Conservation (phyloP, 2,113 vertebrate species). For the Malurus alboscapulatus region DNA sequence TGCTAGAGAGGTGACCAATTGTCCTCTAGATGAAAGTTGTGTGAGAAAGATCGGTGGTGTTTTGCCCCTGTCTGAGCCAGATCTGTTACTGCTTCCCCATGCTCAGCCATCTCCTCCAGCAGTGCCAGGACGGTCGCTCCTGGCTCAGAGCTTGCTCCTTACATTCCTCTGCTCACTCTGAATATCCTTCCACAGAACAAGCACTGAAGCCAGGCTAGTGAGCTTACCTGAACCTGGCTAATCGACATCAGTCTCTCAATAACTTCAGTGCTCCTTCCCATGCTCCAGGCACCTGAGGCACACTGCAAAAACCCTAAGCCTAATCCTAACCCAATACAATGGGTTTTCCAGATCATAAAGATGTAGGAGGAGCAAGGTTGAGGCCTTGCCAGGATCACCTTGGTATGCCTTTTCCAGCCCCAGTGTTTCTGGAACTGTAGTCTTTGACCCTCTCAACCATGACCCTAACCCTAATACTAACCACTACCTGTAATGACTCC, state of each 20-base stretch:
- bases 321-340: neutral
- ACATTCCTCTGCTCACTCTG: neutral
- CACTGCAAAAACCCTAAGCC: neutral
- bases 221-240: neutral
- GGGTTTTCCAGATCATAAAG: neutral
- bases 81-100: neutral
- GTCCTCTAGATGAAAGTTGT: neutral
- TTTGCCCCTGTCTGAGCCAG: neutral
- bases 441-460: neutral
- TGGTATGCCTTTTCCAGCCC: neutral
- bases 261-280: neutral
- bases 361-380: neutral
- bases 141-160: neutral
- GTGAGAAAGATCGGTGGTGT: neutral
- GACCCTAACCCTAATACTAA: neutral
- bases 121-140: neutral
- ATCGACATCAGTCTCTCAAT: neutral
- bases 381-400: neutral
- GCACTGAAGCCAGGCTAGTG: neutral
- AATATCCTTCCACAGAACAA: neutral
- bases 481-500: too few species aligned
- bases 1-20: neutral
- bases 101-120: neutral
- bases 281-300: neutral
- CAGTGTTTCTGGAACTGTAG: neutral